Conservation (phyloP, 2,888 invertebrate genomes). For the Polydesmus complanatus region DNA sequence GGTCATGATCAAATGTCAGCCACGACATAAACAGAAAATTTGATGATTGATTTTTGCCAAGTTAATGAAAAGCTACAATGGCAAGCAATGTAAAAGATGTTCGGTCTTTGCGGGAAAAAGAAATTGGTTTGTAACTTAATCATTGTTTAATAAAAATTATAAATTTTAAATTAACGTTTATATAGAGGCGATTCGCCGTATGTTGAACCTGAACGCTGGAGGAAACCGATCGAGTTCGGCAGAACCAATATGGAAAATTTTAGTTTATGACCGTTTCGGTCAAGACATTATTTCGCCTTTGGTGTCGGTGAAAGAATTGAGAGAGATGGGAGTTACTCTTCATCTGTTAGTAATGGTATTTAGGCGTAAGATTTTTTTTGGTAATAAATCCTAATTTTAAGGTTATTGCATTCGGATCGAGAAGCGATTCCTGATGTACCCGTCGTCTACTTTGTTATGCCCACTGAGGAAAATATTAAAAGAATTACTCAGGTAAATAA, state of each 20-base stretch:
- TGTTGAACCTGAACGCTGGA: constrained; percentile 82
- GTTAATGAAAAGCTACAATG: too few species aligned
- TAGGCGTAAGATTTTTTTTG: background rate
- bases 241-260: constrained; percentile 80
- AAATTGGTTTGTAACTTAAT: constrained; percentile 11
- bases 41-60: too few species aligned
- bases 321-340: constrained; percentile 91
- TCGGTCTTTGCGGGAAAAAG: constrained; percentile 15
- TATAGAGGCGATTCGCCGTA: constrained; percentile 80
- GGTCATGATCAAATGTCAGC: too few species aligned
- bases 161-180: too few species aligned
- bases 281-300: constrained; percentile 97
- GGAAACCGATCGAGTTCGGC: constrained; percentile 52
- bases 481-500: constrained; percentile 64
- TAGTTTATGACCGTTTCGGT: constrained; percentile 89
- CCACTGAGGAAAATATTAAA: constrained; percentile 88
- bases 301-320: constrained; percentile 83
- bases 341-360: constrained; percentile 64
- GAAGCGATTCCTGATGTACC: constrained; percentile 91
- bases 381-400: constrained; percentile 7
- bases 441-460: constrained; percentile 93
- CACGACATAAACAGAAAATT: too few species aligned
- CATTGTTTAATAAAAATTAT: background rate
- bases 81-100: too few species aligned
- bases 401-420: constrained; percentile 34